A percentile compares a stretch with the other conserved stretches of the same genome.
Evolutionary conservation across 2,888 invertebrate species (phyloP).

Genomic region (Helobdella robusta): DNA sequence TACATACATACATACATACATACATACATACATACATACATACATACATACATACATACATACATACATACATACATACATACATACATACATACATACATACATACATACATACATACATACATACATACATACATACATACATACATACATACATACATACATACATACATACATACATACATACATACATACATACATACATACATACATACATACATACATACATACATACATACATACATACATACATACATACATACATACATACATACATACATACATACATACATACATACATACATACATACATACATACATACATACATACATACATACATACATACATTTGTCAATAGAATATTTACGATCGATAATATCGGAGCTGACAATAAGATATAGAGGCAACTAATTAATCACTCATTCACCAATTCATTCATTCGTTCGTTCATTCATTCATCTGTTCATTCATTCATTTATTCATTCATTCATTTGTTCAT

Average conservation of each 20-base stretch:
- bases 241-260: neutral
- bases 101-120: slow-evolving; percentile 9
- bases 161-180: slow-evolving; percentile 5
- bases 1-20: slow-evolving; percentile 38
- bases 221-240: slow-evolving; percentile 12
- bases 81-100: slow-evolving; percentile 7
- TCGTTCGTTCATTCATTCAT: no score
- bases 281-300: slow-evolving; percentile 2
- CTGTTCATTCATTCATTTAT: no score
- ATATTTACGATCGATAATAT: no score
- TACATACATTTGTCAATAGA: no score
- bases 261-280: slow-evolving; percentile 2
- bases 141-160: slow-evolving; percentile 6
- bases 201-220: slow-evolving; percentile 3
- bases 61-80: slow-evolving; percentile 11
- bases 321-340: slow-evolving; percentile 2
- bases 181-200: slow-evolving; percentile 2
- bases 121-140: neutral
- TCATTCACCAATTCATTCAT: no score
- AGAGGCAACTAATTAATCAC: no score
- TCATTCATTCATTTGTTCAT: no score
- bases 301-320: slow-evolving; percentile 2
- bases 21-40: neutral
- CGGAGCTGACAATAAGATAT: no score
- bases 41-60: slow-evolving; percentile 8